These are phyloP conservation scores for Tetragonula carbonaria DNA, from an alignment of 2,888 invertebrate genomes.

Conservation along the genomic window DNA sequence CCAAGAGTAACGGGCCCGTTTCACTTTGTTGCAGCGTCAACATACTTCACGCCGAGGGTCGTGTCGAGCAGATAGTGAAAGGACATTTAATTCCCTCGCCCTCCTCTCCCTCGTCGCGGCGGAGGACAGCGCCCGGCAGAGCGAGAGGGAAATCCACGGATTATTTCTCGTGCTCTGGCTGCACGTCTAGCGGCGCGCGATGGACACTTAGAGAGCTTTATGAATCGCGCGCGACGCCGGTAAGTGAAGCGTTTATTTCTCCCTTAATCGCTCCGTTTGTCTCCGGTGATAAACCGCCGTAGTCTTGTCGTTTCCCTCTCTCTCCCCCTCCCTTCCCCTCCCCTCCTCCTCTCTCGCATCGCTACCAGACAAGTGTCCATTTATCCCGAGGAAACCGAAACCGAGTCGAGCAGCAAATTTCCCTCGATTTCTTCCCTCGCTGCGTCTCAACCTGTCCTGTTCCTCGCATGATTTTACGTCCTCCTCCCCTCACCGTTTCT, in stretches of 20 bases:
- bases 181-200: conserved; percentile 24
- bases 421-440: background rate
- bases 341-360: conserved; percentile 48
- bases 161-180: conserved; percentile 41
- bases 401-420: conserved; percentile 62
- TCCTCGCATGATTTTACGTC: background rate
- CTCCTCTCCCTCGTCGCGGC: background rate
- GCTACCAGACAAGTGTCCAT: conserved; percentile 63
- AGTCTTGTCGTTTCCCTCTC: conserved; percentile 45
- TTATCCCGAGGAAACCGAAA: conserved; percentile 59
- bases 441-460: background rate
- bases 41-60: background rate
- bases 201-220: conserved; percentile 59
- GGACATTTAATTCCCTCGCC: conserved; percentile 33
- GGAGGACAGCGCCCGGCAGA: background rate
- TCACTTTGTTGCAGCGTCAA: conserved; percentile 23
- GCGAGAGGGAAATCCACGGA: conserved; percentile 32
- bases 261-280: conserved; percentile 67
- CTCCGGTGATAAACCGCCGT: conserved; percentile 61
- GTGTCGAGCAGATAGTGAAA: conserved; percentile 21
- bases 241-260: conserved; percentile 67
- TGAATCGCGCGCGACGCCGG: conserved; percentile 53
- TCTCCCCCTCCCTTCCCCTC: conserved; percentile 18
- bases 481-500: too few species aligned
- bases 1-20: conserved; percentile 9